A percentile compares a stretch with the other conserved stretches of the same genome.
Conservation (phyloP, 2,888 invertebrate genomes). For the Liopterus haemorrhoidalis region DNA sequence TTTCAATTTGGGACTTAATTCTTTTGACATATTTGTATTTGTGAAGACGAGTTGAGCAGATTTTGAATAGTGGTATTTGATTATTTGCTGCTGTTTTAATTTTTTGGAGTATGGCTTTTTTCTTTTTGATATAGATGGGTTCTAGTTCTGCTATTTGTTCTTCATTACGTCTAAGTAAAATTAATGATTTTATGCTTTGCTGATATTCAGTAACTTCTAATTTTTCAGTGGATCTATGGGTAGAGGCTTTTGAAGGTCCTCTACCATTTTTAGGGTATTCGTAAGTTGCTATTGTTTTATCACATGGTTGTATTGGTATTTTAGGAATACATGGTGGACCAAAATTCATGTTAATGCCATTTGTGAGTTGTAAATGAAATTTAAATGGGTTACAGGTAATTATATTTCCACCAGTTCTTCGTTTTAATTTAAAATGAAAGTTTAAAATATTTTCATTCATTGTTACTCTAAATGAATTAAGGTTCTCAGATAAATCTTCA, state of each 20-base stretch:
- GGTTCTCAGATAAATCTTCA: too few species aligned
- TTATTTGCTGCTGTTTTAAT: slow-evolving; percentile 20
- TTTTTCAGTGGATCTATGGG: not conserved
- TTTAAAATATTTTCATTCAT: slow-evolving; percentile 6
- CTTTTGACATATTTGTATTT: slow-evolving; percentile 27
- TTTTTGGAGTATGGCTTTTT: slow-evolving; percentile 10
- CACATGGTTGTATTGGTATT: slow-evolving; percentile 13
- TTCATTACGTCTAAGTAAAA: too few species aligned
- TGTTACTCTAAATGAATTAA: slow-evolving; percentile 8
- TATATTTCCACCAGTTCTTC: too few species aligned
- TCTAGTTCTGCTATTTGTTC: too few species aligned
- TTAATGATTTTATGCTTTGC: too few species aligned
- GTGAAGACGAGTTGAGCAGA: slow-evolving; percentile 27
- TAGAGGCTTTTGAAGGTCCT: not conserved
- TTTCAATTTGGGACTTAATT: slow-evolving; percentile 23
- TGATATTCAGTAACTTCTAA: not conserved
- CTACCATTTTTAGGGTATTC: not conserved
- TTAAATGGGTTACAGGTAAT: slow-evolving; percentile 14
- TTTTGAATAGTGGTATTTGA: slow-evolving; percentile 27
- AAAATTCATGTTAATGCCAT: slow-evolving; percentile 25
- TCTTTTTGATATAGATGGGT: not conserved
- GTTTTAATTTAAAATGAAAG: slow-evolving; percentile 1
- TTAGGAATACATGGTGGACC: slow-evolving; percentile 12
- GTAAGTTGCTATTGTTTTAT: slow-evolving; percentile 7
- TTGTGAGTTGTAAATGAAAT: slow-evolving; percentile 22